Evolutionary conservation across 2,888 invertebrate genomes (phyloP), one percentile per base, ranked within the genome.

Genomic region (Notocelia uddmanniana): DNA sequence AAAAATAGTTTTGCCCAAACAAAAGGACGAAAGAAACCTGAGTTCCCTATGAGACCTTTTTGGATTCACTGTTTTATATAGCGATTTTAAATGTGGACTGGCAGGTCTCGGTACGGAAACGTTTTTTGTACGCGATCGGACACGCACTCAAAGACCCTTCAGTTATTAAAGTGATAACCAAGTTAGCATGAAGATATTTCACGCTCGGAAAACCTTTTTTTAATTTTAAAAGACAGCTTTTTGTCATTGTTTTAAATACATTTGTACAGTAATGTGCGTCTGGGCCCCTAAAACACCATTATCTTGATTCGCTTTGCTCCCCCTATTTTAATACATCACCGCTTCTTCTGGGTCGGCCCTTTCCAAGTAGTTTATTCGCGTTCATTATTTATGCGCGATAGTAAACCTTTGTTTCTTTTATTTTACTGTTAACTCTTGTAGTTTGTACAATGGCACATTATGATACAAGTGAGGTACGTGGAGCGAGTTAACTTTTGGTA

Each of bases 301-400:
- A 67, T 72, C 55, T 67, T 37, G 60, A 72, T 67, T 68, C 62
- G 67, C 50, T 68, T 62, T 68, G 18, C 59, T 60, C 60, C 66
- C 37, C 64, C 64, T 67, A 37, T 62, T 72, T 72, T 72, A 62
- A 72, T 72, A 72, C 72, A 72, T 72, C 72, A 68, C 72, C 18
- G 45, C 31, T 66, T 68, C 67, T 67, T 67, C 31, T 21, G 62
- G 60, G 37, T 18, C 71, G 66, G 54, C 66, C 72, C 26, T 57
- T 72, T 72, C 62, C 60, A 23, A 71, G 67, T 72, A 67, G 67
- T 68, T 72, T 72, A 68, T 72, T 68, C 48, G 15, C 67, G 62
- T 34, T 48, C 72, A 72, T 72, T 72, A 55, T 72, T 72, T 72
- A 62, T 34, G 37, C 34, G 37, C 34, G 48, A 62, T 37, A 57